These are phyloP conservation scores for Chloroceryle aenea DNA, from an alignment of 2,113 vertebrate species.

Conservation along the genomic window DNA sequence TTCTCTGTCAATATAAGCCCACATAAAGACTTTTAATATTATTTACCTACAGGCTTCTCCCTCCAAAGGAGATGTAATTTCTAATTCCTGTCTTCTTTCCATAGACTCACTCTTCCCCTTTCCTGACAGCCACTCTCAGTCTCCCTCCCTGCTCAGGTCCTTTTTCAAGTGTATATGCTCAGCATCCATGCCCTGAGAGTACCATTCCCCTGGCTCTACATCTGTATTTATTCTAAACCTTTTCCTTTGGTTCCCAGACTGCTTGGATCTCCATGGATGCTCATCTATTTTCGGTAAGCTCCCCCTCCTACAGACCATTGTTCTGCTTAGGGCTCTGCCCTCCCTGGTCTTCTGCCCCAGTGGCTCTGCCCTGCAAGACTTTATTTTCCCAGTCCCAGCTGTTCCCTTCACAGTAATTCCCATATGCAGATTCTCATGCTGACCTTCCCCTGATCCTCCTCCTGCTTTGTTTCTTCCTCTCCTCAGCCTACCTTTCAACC, in stretches of 20 bases:
- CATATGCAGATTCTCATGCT: background rate
- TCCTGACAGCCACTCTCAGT: background rate
- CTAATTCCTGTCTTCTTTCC: background rate
- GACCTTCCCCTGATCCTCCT: background rate
- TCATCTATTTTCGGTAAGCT: background rate
- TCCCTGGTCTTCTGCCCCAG: background rate
- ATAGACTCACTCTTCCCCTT: background rate
- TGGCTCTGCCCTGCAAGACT: background rate
- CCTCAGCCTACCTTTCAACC: background rate
- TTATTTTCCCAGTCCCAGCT: background rate
- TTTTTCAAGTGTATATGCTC: background rate
- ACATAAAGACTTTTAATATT: background rate
- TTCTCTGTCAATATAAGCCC: background rate
- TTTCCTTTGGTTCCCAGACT: conserved; percentile 44
- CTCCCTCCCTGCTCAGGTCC: background rate
- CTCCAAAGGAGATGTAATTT: background rate
- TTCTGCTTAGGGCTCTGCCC: background rate
- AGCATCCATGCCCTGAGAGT: background rate
- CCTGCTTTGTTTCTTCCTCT: background rate
- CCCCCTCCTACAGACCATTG: background rate
- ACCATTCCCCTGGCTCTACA: background rate
- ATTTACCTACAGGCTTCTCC: background rate
- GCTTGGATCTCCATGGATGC: conserved; percentile 11
- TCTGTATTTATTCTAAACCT: conserved; percentile 22
- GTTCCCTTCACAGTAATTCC: background rate